Percentiles rank a stretch among this genome's conserved stretches.
Conservation (phyloP, 2,113 vertebrate genomes). For the Cryptotis parvus region DNA sequence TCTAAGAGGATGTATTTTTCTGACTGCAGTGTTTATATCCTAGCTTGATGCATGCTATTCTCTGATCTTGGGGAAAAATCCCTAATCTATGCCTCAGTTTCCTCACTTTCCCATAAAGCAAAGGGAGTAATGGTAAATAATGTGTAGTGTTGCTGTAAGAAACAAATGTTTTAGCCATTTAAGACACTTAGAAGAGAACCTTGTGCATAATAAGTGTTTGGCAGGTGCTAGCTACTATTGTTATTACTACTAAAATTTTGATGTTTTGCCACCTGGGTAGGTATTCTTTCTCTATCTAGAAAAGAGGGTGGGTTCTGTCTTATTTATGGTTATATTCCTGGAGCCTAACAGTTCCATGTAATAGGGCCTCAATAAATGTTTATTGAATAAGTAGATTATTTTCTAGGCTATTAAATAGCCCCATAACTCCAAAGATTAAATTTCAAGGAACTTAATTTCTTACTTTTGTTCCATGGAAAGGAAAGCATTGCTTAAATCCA, state of each 20-base stretch:
- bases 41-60: neutral
- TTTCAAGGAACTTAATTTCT: conserved; percentile 57
- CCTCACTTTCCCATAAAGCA: conserved; percentile 1
- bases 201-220: neutral
- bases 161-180: neutral
- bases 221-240: conserved; percentile 3
- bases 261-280: conserved; percentile 46
- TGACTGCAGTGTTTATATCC: neutral
- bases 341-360: conserved; percentile 14
- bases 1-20: neutral
- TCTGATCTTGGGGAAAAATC: neutral
- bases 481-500: neutral
- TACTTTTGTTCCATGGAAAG: conserved; percentile 14
- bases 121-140: neutral
- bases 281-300: conserved; percentile 37
- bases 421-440: conserved; percentile 51
- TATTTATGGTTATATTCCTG: conserved; percentile 27
- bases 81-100: neutral
- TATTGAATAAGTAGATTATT: conserved; percentile 62
- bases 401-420: conserved; percentile 59
- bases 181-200: neutral
- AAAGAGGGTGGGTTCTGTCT: conserved; percentile 42
- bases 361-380: conserved; percentile 57
- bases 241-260: conserved; percentile 48
- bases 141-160: neutral